Percentiles rank a stretch among this genome's conserved stretches.
These are phyloP conservation scores for Zosterops borbonicus DNA, from an alignment of 2,113 vertebrate species.

Conservation along the genomic window DNA sequence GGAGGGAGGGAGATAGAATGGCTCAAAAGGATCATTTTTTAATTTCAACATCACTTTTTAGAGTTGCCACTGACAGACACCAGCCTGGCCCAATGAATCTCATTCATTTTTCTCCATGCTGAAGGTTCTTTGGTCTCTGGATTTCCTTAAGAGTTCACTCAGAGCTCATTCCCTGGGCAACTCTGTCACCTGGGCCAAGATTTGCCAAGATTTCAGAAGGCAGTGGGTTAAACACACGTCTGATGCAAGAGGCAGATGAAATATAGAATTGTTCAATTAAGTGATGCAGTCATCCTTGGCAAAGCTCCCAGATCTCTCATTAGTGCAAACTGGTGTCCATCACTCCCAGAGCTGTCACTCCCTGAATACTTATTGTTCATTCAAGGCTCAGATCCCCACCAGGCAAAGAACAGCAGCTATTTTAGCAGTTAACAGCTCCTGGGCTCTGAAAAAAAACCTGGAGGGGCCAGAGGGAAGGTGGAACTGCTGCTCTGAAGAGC, in stretches of 20 bases:
- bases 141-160: neutral
- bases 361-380: neutral
- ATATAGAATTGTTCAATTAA: slow-evolving; percentile 27
- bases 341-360: neutral
- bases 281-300: slow-evolving; percentile 38
- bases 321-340: slow-evolving; percentile 41
- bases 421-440: neutral
- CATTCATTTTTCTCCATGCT: neutral
- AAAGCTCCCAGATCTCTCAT: slow-evolving; percentile 22
- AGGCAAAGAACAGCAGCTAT: neutral
- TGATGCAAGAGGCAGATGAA: slow-evolving; percentile 11
- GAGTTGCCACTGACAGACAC: neutral
- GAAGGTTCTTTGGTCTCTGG: neutral
- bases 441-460: neutral
- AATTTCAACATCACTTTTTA: neutral
- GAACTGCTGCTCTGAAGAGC: neutral
- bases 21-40: neutral
- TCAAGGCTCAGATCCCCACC: neutral
- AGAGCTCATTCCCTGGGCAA: neutral
- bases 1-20: neutral
- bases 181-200: neutral
- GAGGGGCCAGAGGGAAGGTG: neutral
- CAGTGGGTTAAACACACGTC: neutral
- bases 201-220: neutral
- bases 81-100: neutral